Base-by-base conservation (phyloP, 1,140 invertebrate genomes). In the Danaus plexippus region DNA sequence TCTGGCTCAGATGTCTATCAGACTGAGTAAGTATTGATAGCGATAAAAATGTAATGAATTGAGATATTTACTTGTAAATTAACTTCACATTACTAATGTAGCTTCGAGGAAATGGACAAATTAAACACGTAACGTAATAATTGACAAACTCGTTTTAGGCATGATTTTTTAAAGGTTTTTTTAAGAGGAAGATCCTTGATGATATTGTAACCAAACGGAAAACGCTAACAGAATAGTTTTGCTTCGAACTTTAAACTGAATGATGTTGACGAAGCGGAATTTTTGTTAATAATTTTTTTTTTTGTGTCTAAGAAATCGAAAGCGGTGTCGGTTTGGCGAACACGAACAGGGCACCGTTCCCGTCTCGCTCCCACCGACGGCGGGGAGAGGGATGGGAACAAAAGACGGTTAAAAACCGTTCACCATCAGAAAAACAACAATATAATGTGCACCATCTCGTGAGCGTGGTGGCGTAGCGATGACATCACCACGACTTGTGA, bases 401-500 rank as follows among this genome's bases (percentile, higher is more conserved):
- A 74, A 75, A 64, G 77, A 78, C 80, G 76, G 79, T 82, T 83
- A 71, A 71, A 69, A 75, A 72, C 74, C 73, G 80, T 77, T 66
- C 76, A 63, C 66, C 54, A 55, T 68, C 65, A 71, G 69, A 85
- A 84, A 82, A 79, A 74, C 78, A 82, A 81, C 75, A 80, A 78
- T 74, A 83, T 73, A 78, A 69, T 62, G 65, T 67, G 73, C 75
- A 71, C 77, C 67, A 69, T 71, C 78, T 77, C 72, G 77, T 53
- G 59, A 67, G 55, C 57, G 52, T 50, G 67, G 59, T 71, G 63
- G 66, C 63, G 62, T 67, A 45, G 66, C 58, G 73, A 82, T 86
- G 83, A 86, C 80, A 82, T 86, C 83, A 86, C 62, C 77, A 61
- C 68, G 62, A 69, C 69, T 84, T 83, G 78, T 82, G 76, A 75